Evolutionary conservation across 2,888 invertebrate genomes (phyloP).

Genomic region (Diaperis boleti): DNA sequence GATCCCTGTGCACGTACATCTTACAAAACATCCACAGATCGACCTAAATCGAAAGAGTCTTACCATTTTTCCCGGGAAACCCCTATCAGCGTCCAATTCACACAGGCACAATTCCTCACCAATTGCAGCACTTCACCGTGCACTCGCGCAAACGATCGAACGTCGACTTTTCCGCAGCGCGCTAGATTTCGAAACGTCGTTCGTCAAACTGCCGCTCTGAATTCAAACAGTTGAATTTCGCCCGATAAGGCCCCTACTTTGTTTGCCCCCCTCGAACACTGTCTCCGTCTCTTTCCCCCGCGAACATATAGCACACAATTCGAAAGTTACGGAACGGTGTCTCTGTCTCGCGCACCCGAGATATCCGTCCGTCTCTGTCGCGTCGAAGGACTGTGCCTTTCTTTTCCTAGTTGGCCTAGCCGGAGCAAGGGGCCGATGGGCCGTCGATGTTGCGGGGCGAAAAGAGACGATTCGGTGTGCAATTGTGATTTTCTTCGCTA

Average conservation of each 20-base stretch:
- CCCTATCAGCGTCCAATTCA: too few species aligned
- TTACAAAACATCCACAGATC: too few species aligned
- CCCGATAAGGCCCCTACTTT: slow-evolving; percentile 54
- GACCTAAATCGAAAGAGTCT: too few species aligned
- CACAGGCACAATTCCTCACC: too few species aligned
- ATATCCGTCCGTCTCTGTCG: slow-evolving; percentile 39
- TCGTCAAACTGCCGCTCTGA: slow-evolving; percentile 52
- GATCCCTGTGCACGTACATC: too few species aligned
- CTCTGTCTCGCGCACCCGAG: slow-evolving; percentile 41
- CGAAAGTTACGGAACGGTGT: slow-evolving; percentile 44
- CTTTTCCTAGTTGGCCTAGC: slow-evolving; percentile 51
- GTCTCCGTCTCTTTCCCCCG: slow-evolving; percentile 25
- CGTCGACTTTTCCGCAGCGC: slow-evolving; percentile 15
- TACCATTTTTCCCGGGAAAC: slow-evolving; percentile 46
- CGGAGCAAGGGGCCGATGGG: background rate
- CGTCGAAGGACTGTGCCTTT: slow-evolving; percentile 53
- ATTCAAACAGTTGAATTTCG: slow-evolving; percentile 53
- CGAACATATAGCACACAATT: slow-evolving; percentile 47
- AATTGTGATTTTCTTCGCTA: too few species aligned
- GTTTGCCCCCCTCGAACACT: slow-evolving; percentile 1
- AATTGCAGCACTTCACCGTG: slow-evolving; percentile 46
- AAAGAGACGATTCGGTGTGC: too few species aligned
- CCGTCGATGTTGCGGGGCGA: too few species aligned
- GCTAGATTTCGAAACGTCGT: slow-evolving; percentile 40
- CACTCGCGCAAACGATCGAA: slow-evolving; percentile 25